These are phyloP conservation scores for Catharus bicknelli DNA, from an alignment of 2,113 vertebrate species.

Conservation along the genomic window DNA sequence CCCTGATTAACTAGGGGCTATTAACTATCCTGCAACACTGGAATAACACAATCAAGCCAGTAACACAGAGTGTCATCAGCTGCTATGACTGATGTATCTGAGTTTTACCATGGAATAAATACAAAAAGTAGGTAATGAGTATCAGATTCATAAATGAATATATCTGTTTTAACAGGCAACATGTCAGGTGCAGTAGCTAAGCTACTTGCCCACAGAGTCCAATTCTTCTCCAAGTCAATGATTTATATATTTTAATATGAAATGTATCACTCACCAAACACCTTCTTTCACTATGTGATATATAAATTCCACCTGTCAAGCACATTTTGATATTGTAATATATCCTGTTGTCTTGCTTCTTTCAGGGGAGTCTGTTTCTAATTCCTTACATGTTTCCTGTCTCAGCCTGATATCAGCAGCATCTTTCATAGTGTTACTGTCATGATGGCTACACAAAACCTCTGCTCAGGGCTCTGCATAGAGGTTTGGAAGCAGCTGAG, in stretches of 20 bases:
- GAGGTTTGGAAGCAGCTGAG: background rate
- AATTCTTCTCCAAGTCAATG: background rate
- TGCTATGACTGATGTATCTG: background rate
- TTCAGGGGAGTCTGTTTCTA: constrained; percentile 9
- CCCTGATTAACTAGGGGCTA: constrained; percentile 21
- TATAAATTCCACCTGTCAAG: background rate
- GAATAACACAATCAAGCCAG: constrained; percentile 17
- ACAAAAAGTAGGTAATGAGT: constrained; percentile 11
- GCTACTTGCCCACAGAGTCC: background rate
- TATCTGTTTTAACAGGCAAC: constrained; percentile 27
- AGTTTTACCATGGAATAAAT: constrained; percentile 27
- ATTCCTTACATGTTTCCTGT: background rate
- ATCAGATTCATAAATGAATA: constrained; percentile 26
- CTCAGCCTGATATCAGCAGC: background rate
- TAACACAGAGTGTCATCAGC: background rate
- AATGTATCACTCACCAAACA: constrained; percentile 9
- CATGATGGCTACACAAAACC: background rate
- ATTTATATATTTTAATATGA: constrained; percentile 38
- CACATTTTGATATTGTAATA: background rate
- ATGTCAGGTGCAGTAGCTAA: constrained; percentile 7
- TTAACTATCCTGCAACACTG: constrained; percentile 3
- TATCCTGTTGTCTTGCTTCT: background rate
- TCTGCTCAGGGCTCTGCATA: background rate
- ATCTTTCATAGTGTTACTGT: background rate
- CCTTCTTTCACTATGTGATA: background rate